Evolutionary conservation across 2,888 invertebrate species (phyloP), one percentile per base, ranked within the genome.

Genomic region (Limnephilus marmoratus): DNA sequence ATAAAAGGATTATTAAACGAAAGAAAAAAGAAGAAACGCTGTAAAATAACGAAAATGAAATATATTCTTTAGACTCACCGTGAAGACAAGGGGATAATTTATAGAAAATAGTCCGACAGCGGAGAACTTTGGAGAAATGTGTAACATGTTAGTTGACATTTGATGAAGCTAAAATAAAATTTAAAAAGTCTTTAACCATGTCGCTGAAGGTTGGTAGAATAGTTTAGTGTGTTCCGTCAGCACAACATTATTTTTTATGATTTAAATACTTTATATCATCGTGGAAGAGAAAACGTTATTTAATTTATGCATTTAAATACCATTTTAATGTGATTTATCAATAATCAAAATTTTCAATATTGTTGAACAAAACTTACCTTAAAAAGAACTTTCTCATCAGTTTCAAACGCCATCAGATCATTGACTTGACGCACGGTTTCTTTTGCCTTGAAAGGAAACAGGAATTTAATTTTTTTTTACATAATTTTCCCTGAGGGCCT

Each of bases 21-120:
- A 18, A 68, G 24, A 18, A 24, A 68, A 68, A 18, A 68, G 45
- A 24, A 9, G 9, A 68, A 68, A 68, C n/a, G 24, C 68, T 18
- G 24, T 9, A 5, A 24, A 68, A 18, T 7, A 18, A 53, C 0
- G 53, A 18, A 7, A 9, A 24, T 9, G 9, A 68, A 68, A 68
- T 9, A 18, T 24, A 1, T 24, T 9, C 2, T 24, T 24, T 2
- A n/a, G 24, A 85, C 91, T 90, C 53, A 91, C 92, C 13, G 91
- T 92, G 41, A 92, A 92, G 15, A 92, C 45, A 41, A 92, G 82
- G n/a, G 92, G 83, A 34, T 92, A 91, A 41, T 92, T 91, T 29
- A 92, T 86, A 9, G 31, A 29, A 45, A 92, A 92, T 31, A 92
- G 53, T 37, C 91, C 91, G 9, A 12, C 85, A 12, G 81, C 86